Conservation (phyloP, 1,140 invertebrate species). For the Dendrolimus kikuchii region DNA sequence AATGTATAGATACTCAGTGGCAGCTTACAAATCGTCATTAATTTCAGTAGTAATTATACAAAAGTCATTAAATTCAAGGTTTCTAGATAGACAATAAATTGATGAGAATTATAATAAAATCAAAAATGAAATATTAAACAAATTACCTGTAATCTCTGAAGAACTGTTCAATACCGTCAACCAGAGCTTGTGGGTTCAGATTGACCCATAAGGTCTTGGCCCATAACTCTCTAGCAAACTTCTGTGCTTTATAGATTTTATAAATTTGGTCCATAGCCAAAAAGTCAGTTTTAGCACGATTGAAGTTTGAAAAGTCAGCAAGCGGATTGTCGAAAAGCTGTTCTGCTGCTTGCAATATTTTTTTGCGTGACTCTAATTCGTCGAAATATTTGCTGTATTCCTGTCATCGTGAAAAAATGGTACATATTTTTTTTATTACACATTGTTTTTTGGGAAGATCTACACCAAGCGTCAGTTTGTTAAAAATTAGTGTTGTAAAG, state of each 20-base stretch:
- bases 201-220: conserved; percentile 90
- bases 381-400: conserved; percentile 79
- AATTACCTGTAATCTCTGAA: conserved; percentile 81
- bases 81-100: no score
- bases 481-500: no score
- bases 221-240: conserved; percentile 84
- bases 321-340: conserved; percentile 88
- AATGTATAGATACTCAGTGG: no score
- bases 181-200: conserved; percentile 85
- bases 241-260: conserved; percentile 85
- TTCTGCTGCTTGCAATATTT: conserved; percentile 83
- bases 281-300: conserved; percentile 81
- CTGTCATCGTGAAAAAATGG: conserved; percentile 36
- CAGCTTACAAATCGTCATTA: no score
- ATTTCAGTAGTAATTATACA: no score
- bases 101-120: no score
- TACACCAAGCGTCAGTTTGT: no score
- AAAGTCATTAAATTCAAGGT: no score
- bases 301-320: conserved; percentile 84
- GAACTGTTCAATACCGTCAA: conserved; percentile 90
- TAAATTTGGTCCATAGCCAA: conserved; percentile 82
- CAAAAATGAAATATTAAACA: background rate
- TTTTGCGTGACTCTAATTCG: conserved; percentile 77
- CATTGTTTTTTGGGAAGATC: no score
- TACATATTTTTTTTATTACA: no score